Evolutionary conservation across 2,113 vertebrate species (phyloP), one percentile per base, ranked within the genome.

Genomic region (Peromyscus maniculatus): DNA sequence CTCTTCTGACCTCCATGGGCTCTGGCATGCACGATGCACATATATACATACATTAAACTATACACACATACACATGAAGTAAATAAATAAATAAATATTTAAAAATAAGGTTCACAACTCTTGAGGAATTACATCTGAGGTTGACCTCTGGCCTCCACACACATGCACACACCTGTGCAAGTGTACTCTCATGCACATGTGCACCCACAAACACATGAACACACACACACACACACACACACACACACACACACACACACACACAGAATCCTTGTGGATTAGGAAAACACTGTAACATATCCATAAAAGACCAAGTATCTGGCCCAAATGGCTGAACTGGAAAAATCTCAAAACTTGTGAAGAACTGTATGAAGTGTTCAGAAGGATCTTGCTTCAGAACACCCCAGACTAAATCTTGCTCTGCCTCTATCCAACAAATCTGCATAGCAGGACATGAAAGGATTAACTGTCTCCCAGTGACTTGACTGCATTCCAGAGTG

Each of bases 401-500:
- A 2, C 49, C 91, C 72, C 31, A 57, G 43, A 87, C 17, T 89
- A 72, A 67, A 83, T 64, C 22, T 33, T 46, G 31, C 33, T 49
- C 26, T 43, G 10, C 21, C 46, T 93, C 59, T 55, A n/a, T 49
- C 87, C 74, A 62, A 89, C 24, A 87, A 82, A 72, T 94, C 55
- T 96, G 84, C 66, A 80, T 91, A 86, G 55, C 43, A 78, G 86
- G 79, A 67, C 39, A 52, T 36, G 33, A 89, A 89, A 91, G 11
- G 46, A 90, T 5, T 79, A 97, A 96, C 43, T 49, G n/a, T 90
- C 67, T 94, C 95, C 59, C 89, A 87, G 72, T 71, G 75, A 95
- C 69, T 84, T 95, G 91, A 92, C 83, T 89, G 10, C 36, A 88
- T 86, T 83, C 33, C 59, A 93, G 49, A 94, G 88, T n/a, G 84